phyloP scores from a whole-genome alignment of 92 coral and sea anemone genomes.

The Epizoanthus rinbou region DNA sequence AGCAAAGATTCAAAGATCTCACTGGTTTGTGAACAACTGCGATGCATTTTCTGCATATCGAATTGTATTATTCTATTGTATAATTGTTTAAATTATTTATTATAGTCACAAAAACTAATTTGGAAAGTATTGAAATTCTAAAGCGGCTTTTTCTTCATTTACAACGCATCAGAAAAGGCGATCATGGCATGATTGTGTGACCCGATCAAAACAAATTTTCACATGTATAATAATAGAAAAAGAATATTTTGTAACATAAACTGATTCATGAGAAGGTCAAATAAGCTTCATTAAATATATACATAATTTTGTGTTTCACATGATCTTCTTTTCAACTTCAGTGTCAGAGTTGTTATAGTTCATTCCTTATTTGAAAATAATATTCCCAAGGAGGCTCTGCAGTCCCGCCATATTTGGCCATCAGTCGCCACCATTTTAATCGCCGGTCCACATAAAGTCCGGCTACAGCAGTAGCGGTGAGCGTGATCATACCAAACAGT shows the following conservation, averaged over 20 bases:
- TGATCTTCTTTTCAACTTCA: background rate
- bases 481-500: conserved; percentile 48
- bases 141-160: too few species aligned
- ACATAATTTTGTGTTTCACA: too few species aligned
- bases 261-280: too few species aligned
- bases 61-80: background rate
- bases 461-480: conserved; percentile 53
- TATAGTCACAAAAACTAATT: too few species aligned
- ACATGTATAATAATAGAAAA: too few species aligned
- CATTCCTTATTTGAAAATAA: conserved; percentile 31
- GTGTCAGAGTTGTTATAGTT: background rate
- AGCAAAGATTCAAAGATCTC: background rate
- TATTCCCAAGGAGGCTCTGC: conserved; percentile 47
- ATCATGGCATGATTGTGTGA: too few species aligned
- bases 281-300: too few species aligned
- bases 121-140: too few species aligned
- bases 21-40: background rate
- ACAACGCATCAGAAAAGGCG: too few species aligned
- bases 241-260: too few species aligned
- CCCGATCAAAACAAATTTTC: too few species aligned
- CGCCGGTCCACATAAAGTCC: conserved; percentile 57
- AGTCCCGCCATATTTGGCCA: conserved; percentile 45
- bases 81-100: background rate
- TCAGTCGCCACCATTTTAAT: conserved; percentile 51
- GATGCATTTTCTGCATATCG: background rate